Evolutionary conservation across 2,113 vertebrate genomes (phyloP).

Genomic region (Psittacus erithacus): DNA sequence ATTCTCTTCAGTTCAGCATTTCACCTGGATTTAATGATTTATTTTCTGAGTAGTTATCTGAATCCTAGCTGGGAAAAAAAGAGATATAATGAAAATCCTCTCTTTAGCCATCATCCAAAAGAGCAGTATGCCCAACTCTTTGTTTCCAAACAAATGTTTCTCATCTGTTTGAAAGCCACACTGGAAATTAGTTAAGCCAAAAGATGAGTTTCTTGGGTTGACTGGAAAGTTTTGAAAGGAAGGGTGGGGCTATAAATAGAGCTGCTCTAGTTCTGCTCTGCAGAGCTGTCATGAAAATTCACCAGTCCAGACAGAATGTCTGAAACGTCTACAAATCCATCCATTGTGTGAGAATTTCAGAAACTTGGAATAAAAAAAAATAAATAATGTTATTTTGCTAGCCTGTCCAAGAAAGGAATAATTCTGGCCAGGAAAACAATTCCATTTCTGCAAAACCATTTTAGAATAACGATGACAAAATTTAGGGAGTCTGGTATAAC

Average conservation of each 20-base stretch:
- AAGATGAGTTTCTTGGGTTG: constrained; percentile 54
- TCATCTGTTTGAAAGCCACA: constrained; percentile 56
- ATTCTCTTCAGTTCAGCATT: neutral
- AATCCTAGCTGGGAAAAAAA: neutral
- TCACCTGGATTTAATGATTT: neutral
- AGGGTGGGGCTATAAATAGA: constrained; percentile 61
- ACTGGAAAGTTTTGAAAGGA: constrained; percentile 66
- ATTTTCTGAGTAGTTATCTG: neutral
- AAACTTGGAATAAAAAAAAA: neutral
- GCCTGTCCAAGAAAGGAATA: constrained; percentile 15
- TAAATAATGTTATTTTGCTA: neutral
- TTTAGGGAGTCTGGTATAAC: neutral
- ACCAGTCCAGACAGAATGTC: constrained; percentile 50
- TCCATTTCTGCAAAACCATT: constrained; percentile 26
- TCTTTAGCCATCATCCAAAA: neutral
- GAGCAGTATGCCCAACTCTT: neutral
- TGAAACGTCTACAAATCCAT: constrained; percentile 36
- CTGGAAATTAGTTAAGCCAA: constrained; percentile 55
- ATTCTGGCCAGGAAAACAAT: neutral
- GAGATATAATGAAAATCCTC: neutral
- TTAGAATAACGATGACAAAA: neutral
- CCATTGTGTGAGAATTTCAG: constrained; percentile 8
- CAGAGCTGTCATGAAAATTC: constrained; percentile 51
- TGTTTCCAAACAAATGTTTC: constrained; percentile 56
- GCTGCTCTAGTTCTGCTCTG: constrained; percentile 7